A percentile compares a stretch with the other conserved stretches of the same genome.
Conservation (phyloP, 2,797 vertebrate genomes). For the Gorsachius magnificus region DNA sequence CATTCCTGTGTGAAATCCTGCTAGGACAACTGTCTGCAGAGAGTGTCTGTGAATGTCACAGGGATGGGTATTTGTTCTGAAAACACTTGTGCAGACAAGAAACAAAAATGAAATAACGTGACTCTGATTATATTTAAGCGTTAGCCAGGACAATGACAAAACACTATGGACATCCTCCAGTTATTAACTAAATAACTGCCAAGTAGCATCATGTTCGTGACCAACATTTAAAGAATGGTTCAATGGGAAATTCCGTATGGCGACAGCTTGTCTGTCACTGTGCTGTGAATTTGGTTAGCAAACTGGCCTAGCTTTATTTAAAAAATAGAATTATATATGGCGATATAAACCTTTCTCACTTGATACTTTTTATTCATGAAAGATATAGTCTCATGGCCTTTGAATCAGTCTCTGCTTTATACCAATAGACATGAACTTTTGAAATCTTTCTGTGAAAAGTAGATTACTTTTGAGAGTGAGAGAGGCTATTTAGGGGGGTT, state of each 20-base stretch:
- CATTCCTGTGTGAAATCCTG: neutral
- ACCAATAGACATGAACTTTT: neutral
- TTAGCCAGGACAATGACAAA: neutral
- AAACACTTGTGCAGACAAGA: neutral
- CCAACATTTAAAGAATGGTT: neutral
- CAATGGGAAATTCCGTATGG: fast-evolving
- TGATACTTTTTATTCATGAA: neutral
- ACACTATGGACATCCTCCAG: neutral
- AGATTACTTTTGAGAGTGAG: neutral
- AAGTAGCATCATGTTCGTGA: neutral
- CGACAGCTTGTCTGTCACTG: neutral
- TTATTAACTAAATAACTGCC: neutral
- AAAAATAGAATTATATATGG: neutral
- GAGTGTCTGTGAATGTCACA: neutral
- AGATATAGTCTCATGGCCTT: neutral
- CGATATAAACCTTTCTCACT: neutral
- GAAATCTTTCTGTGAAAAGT: neutral
- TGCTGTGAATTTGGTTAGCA: neutral
- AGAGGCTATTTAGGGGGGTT: neutral
- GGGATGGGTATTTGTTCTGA: fast-evolving
- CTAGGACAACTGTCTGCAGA: neutral
- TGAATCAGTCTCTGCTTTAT: neutral
- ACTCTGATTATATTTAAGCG: neutral
- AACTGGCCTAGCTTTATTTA: neutral
- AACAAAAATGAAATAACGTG: neutral